A percentile compares a stretch with the other conserved stretches of the same genome.
phyloP scores from a whole-genome alignment of 2,888 invertebrate species.

The Tiliacea aurago region DNA sequence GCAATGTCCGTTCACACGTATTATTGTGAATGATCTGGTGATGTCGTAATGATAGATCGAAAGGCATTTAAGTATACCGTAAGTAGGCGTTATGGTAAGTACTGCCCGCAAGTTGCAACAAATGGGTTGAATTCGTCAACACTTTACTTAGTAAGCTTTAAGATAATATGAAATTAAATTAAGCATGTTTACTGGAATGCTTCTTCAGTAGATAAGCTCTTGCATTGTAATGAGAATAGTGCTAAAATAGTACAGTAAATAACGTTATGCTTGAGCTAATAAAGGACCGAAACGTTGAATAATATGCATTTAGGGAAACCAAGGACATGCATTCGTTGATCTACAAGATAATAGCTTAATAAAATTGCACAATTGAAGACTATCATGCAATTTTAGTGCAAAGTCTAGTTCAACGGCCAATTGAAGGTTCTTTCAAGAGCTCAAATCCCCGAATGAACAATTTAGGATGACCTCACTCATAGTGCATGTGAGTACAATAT shows the following conservation, averaged over 20 bases:
- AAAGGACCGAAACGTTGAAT: not conserved
- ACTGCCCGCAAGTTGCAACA: slow-evolving; percentile 29
- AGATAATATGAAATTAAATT: slow-evolving; percentile 11
- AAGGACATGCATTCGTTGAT: not conserved
- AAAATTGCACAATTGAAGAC: not conserved
- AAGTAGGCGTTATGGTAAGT: slow-evolving; percentile 56
- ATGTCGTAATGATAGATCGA: slow-evolving; percentile 44
- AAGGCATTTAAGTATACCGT: slow-evolving; percentile 38
- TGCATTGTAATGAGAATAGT: not conserved
- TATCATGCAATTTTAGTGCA: not conserved
- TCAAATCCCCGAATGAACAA: slow-evolving; percentile 30
- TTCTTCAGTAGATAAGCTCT: slow-evolving; percentile 2
- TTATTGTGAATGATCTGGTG: slow-evolving; percentile 22
- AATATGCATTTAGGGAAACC: not conserved
- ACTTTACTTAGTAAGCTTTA: slow-evolving; percentile 9
- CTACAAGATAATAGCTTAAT: not conserved
- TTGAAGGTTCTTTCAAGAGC: slow-evolving; percentile 20
- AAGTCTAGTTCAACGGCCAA: slow-evolving; percentile 32
- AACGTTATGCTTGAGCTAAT: not conserved
- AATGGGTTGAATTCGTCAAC: slow-evolving; percentile 35
- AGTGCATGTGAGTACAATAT: slow-evolving; percentile 17
- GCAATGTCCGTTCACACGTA: slow-evolving; percentile 32
- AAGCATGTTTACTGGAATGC: slow-evolving; percentile 5
- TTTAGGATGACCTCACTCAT: slow-evolving; percentile 36
- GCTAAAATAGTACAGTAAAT: slow-evolving; percentile 1